Evolutionary conservation across 2,888 invertebrate species (phyloP), one percentile per base, ranked within the genome.

Genomic region (Nomada ruficornis): DNA sequence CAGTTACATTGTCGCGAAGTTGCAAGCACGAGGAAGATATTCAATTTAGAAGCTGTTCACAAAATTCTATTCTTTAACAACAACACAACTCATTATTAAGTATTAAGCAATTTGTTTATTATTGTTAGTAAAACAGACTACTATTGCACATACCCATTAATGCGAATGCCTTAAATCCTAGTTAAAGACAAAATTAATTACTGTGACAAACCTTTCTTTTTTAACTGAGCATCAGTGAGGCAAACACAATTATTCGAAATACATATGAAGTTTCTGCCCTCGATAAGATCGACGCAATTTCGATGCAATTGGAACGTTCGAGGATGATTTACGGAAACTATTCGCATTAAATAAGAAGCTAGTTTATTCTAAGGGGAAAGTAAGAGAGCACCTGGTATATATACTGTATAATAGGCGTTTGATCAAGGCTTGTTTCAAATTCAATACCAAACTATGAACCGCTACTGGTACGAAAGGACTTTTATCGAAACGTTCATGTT

Each of bases 401-500:
- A 57, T 55, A 70, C 59, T 29, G 79, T 29, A 52, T 73, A 68
- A 65, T 73, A 26, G 47, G 52, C 50, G 26, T 74, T 81, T 60
- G 60, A 80, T 60, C 81, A 65, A 59, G 55, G 54, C 62, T 60
- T 60, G 65, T 67, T 80, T 62, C 55, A 60, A 65, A 80, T 73
- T 59, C 69, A 74, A 69, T 52, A 57, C 50, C 64, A 26, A 72
- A 44, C 67, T 52, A 63, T 72, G 57, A 57, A 63, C 36, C 18
- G 55, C 20, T 3, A n/a, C 50, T 29, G 54, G 18, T 62, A 20
- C 7, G 57, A 44, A 20, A 36, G 20, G 50, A 73, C 74, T 84
- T 84, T 74, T 59, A 84, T 71, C 74, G 68, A 70, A 20, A 62
- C 50, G 74, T 68, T 77, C 75, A 82, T 80, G 74, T 64, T 86